These are phyloP conservation scores for Spheniscus mendiculus DNA, from an alignment of 2,113 vertebrate genomes.

Conservation along the genomic window DNA sequence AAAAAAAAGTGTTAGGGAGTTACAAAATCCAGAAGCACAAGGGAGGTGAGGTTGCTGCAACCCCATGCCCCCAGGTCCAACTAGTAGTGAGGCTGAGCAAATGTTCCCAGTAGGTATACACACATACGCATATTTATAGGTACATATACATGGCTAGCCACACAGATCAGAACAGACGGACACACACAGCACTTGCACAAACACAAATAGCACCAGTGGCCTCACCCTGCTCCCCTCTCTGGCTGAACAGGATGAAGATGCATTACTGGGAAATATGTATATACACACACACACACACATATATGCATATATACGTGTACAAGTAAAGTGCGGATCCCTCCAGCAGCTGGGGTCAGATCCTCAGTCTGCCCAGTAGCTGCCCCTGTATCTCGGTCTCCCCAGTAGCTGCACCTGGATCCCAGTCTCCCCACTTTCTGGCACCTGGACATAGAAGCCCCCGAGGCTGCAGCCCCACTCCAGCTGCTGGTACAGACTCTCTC, in stretches of 20 bases:
- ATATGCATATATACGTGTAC: rapidly evolving
- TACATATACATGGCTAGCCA: background rate
- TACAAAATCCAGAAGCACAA: background rate
- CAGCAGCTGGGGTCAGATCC: background rate
- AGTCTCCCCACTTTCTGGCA: background rate
- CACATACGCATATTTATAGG: background rate
- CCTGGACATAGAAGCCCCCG: rapidly evolving
- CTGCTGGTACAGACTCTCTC: background rate
- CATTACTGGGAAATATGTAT: background rate
- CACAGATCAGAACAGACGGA: background rate
- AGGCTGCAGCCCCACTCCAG: background rate
- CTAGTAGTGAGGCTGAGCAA: background rate
- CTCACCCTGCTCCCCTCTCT: background rate
- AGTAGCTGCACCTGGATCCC: background rate
- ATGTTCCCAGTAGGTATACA: background rate
- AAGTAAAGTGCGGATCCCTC: background rate
- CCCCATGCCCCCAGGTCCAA: no score
- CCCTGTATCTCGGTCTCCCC: background rate
- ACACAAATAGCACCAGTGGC: background rate
- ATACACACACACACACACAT: rapidly evolving
- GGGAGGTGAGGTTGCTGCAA: background rate
- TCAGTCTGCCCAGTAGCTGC: background rate
- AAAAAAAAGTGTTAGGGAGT: background rate
- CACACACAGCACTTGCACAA: background rate
- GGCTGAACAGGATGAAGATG: background rate